Base-by-base conservation (phyloP, 2,797 vertebrate genomes). In the Melanotaenia nigrans region DNA sequence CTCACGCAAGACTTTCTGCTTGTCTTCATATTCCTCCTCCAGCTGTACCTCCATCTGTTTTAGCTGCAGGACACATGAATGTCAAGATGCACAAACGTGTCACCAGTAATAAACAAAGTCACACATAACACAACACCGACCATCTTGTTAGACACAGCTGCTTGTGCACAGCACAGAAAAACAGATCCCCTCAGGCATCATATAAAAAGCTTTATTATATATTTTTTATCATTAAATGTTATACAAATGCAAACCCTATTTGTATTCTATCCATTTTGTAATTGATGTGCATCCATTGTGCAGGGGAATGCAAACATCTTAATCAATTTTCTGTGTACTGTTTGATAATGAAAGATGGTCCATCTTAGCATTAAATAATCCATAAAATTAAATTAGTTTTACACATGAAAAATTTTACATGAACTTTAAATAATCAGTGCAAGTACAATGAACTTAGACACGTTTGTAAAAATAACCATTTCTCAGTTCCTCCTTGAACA, bases 21-120 rank as follows among this genome's bases (percentile, higher is more conserved):
- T 98, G 79, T 99, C 97, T 57, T 98, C 96, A 0, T 99, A 98
- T 73, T 98, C 97, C 81, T 99, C 98, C 88, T 99, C 98, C 81
- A 99, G 93, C 92, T 99, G 97, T 36, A 96, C 91, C 81, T 98
- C 98, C 97, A 99, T 96, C 92, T 99, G 98, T 77, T 97, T 98
- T 85, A 99, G 89, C 97, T 98, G 89, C 76, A 79, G 78, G 77
- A 89, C 74, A 87, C 67, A 75, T 7, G 58, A 69, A 61, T 61
- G 81, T 82, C 77, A 82, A 71, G 69, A 78, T 28, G 67, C 65
- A 84, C 67, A 54, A 78, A 72, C 75, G 53, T 65, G 80, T 78
- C 78, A 85, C 74, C 61, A 47, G 73, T 67, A 64, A 72, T 71
- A 80, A 68, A 82, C 77, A 81, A 72, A 84, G 78, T 75, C 80